These are phyloP conservation scores for Cyclopterus lumpus DNA, from an alignment of 2,797 vertebrate species.

Conservation along the genomic window DNA sequence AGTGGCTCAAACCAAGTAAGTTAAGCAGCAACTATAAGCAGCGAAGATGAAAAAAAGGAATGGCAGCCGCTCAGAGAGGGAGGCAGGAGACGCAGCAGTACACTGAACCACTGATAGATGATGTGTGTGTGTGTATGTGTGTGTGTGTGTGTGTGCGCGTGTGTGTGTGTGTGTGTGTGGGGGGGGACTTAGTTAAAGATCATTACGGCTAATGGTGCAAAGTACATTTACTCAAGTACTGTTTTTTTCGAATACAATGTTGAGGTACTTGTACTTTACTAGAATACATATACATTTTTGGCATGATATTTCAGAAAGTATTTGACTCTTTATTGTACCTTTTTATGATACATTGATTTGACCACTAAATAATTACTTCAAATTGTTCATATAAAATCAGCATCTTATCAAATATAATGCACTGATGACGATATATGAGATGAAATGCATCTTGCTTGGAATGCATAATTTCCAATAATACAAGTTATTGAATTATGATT, in stretches of 20 bases:
- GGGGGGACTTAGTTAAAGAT: constrained; percentile 1
- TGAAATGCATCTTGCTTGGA: not conserved
- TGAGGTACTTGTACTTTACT: not conserved
- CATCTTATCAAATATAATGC: not conserved
- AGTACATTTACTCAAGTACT: not conserved
- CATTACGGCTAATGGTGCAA: not conserved
- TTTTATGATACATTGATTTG: not conserved
- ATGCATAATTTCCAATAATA: not conserved
- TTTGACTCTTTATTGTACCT: not conserved
- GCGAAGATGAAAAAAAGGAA: constrained; percentile 54
- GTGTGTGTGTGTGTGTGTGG: constrained; percentile 10
- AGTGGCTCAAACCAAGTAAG: constrained; percentile 61
- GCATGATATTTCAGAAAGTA: not conserved
- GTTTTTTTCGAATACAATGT: not conserved
- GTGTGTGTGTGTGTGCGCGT: constrained; percentile 2
- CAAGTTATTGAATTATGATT: not conserved
- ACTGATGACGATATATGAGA: not conserved
- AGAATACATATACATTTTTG: not conserved
- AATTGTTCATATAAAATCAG: not conserved
- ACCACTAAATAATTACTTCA: not conserved
- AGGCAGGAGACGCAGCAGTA: constrained; percentile 22
- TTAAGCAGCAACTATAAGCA: constrained; percentile 63
- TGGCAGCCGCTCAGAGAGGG: constrained; percentile 51
- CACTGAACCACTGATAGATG: constrained; percentile 3
- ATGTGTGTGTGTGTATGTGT: constrained; percentile 11